Base-by-base conservation (phyloP, 2,888 invertebrate species). In the Halictus quadricinctus region DNA sequence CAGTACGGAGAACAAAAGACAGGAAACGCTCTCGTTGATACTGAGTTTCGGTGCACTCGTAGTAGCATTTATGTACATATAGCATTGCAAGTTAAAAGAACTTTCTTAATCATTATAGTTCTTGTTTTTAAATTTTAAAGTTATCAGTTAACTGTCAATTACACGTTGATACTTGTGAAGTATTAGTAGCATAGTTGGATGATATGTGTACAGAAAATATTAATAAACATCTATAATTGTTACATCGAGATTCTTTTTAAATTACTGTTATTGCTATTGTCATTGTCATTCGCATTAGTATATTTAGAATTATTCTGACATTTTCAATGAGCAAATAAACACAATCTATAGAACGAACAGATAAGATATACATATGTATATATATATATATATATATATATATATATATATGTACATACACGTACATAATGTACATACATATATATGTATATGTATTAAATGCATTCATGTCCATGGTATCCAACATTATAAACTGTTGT, bases 401-500 rank as follows among this genome's bases (percentile, higher is more conserved):
- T 21, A 54, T 25, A 25, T 66, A 21, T 18, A 1, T 66, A 66
- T 8, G 0, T 36, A 36, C 7, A 2, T 41, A 10, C 8, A 7
- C n/a, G 48, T 66, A 66, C 21, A 69, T 69, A 21, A 29, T 64
- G 60, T 66, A 66, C 36, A 1, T 13, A 66, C 6, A 36, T 36
- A 36, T 36, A 36, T 36, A 36, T 36, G 4, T 36, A 36, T 41
- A 41, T 36, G 66, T 21, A 36, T 5, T 21, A 69, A 69, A 69
- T 69, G 12, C n/a, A 73, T 66, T 66, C 36, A 50, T 43, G 18
- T 12, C 25, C 74, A 79, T 50, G 48, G 79, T 79, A 36, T 74
- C 73, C 79, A 79, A 79, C 79, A 66, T 74, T 66, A 74, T 66
- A 79, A 79, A 74, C 41, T 64, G 5, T 66, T 79, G 41, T 29